A percentile compares a stretch with the other conserved stretches of the same genome.
Evolutionary conservation across 1,140 invertebrate genomes (phyloP).

Genomic region (Drosophila busckii): DNA sequence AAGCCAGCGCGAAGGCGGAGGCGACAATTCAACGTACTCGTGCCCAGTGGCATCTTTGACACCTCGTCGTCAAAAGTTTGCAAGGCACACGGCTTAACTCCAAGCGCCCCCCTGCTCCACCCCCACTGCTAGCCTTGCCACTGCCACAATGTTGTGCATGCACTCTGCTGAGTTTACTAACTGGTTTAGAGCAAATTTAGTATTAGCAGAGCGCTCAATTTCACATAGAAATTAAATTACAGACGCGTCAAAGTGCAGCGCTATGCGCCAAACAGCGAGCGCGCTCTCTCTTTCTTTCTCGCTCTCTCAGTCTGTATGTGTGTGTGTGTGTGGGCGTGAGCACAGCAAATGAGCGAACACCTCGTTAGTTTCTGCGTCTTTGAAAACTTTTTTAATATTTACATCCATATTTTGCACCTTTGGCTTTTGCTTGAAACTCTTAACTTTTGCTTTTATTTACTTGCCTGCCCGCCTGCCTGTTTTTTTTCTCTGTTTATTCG

Average conservation of each 20-base stretch:
- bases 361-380: constrained; percentile 70
- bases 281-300: no score
- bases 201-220: constrained; percentile 73
- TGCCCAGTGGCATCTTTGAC: constrained; percentile 51
- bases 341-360: constrained; percentile 63
- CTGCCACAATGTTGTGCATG: constrained; percentile 5
- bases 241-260: constrained; percentile 45
- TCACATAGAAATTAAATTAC: constrained; percentile 72
- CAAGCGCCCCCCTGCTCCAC: neutral
- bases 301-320: no score
- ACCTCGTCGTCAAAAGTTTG: constrained; percentile 70
- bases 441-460: constrained; percentile 47
- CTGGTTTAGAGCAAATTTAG: constrained; percentile 71
- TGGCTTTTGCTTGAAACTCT: constrained; percentile 32
- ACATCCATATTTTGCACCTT: constrained; percentile 77
- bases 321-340: constrained; percentile 2
- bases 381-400: constrained; percentile 77
- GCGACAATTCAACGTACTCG: constrained; percentile 3
- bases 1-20: neutral
- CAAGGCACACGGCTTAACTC: constrained; percentile 28
- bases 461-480: neutral
- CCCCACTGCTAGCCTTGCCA: neutral
- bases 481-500: no score
- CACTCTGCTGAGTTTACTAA: constrained; percentile 41
- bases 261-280: neutral